A percentile compares a stretch with the other conserved stretches of the same genome.
Evolutionary conservation across 2,888 invertebrate genomes (phyloP).

Genomic region (Craniophora ligustri): DNA sequence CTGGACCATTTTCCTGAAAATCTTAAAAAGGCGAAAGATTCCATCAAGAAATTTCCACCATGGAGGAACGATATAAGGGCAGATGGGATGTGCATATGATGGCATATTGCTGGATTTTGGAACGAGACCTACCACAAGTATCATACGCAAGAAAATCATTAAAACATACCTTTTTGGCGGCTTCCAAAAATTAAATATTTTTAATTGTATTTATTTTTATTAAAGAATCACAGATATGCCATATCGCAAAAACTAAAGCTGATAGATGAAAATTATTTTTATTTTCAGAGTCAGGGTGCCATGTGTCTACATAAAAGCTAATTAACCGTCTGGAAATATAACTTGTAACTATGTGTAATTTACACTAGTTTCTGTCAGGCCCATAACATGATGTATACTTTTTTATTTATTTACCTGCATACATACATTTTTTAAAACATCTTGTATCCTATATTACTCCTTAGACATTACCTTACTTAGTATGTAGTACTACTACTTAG

Average conservation of each 20-base stretch:
- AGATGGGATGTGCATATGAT: no score
- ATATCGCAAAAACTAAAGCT: neutral
- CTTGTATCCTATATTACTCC: no score
- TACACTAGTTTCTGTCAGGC: no score
- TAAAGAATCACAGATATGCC: neutral
- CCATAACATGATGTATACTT: no score
- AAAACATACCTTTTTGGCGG: neutral
- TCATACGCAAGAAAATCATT: no score
- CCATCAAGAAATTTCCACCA: no score
- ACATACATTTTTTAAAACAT: no score
- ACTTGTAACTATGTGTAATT: neutral
- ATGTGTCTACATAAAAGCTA: neutral
- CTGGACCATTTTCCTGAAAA: no score
- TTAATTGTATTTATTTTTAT: neutral
- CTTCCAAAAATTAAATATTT: neutral
- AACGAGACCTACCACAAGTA: neutral
- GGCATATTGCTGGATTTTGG: neutral
- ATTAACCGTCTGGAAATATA: neutral
- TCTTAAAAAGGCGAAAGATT: no score
- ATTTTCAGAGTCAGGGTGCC: constrained; percentile 1
- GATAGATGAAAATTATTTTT: neutral
- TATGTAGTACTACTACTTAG: no score
- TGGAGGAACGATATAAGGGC: neutral
- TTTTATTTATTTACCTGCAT: no score
- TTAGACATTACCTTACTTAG: no score